These are phyloP conservation scores for Buathra laborator DNA, from an alignment of 2,888 invertebrate genomes.

Conservation along the genomic window DNA sequence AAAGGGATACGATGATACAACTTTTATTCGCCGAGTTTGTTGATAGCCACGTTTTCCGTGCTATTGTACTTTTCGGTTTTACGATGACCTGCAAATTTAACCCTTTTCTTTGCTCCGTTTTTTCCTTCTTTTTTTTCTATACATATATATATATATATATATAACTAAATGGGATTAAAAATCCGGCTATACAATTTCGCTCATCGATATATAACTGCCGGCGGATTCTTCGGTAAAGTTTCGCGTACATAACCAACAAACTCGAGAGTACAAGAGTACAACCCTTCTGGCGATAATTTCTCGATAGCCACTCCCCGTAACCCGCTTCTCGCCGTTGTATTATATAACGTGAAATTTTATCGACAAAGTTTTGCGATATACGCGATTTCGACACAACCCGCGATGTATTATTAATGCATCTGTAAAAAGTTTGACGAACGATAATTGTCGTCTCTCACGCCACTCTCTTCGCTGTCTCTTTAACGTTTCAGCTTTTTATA, in stretches of 20 bases:
- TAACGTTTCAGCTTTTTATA: not conserved
- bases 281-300: slow-evolving; percentile 11
- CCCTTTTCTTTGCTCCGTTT: not conserved
- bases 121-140: slow-evolving; percentile 22
- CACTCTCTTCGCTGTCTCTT: not conserved
- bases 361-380: slow-evolving; percentile 13
- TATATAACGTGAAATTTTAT: slow-evolving; percentile 25
- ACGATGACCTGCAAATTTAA: slow-evolving; percentile 28
- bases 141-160: not conserved
- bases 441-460: not conserved
- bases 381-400: not conserved
- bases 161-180: slow-evolving; percentile 7
- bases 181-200: not conserved
- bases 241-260: slow-evolving; percentile 7
- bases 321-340: not conserved
- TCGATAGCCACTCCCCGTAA: not conserved
- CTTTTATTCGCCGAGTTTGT: slow-evolving; percentile 54
- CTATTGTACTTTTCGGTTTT: slow-evolving; percentile 18
- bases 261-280: not conserved
- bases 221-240: slow-evolving; percentile 11
- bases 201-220: not conserved
- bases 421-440: slow-evolving; percentile 6
- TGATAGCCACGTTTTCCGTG: slow-evolving; percentile 32
- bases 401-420: not conserved
- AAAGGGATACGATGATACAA: slow-evolving; percentile 38